Evolutionary conservation across 2,888 invertebrate species (phyloP), one percentile per base, ranked within the genome.

Genomic region (Stratiomys singularior): DNA sequence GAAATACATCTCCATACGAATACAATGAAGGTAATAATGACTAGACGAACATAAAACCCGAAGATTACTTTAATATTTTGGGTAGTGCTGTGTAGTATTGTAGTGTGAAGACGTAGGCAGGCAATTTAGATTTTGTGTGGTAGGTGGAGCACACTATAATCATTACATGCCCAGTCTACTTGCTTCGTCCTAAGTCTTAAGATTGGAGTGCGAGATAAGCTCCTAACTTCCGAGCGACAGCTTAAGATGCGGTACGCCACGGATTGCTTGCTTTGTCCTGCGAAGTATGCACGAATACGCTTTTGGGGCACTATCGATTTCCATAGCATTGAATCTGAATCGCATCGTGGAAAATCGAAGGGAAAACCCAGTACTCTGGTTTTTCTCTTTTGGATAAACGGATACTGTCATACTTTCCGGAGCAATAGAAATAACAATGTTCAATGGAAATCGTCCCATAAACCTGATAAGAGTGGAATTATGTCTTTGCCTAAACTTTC

Each of bases 1-100:
- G 72, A 58, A 72, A 28, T 52, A 74, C 74, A 74, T 74, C 74
- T 74, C 58, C 74, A 74, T 74, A 74, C 60, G 58, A 56, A 37
- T 44, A 47, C 46, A 46, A 37, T 27, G 56, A 56, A n/a, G 25
- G 37, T 15, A 74, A 37, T 74, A 74, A 74, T 74, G 74, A 74
- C 74, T 44, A 28, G 60, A n/a, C 44, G 74, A 74, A 74, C 28
- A 37, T 58, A 60, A 74, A 72, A 74, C 74, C 60, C 58, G 74
- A 60, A 58, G 58, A 74, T 74, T 58, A 74, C 74, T 58, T 3
- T 18, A 52, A 44, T 74, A 74, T 74, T 60, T 28, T 52, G 9
- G 37, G 37, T 44, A n/a, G 44, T 58, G 37, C 46, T 21, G 5
- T 67, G n/a, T 23, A 37, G 23, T 60, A 15, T 25, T 25, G 25